phyloP scores from a whole-genome alignment of 2,888 invertebrate genomes.

The Baronia brevicornis region DNA sequence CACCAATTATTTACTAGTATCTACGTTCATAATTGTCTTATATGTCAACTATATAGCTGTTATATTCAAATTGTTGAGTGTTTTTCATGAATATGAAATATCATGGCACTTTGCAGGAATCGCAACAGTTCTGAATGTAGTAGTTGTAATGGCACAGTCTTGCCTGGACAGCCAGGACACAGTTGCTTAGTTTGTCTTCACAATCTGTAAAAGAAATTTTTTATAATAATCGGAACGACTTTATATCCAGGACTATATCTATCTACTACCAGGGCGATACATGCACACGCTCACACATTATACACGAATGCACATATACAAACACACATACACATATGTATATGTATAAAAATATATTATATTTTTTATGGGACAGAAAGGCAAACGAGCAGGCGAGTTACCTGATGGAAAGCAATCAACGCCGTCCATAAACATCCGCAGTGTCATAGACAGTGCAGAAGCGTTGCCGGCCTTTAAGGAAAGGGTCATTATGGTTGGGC shows the following conservation, averaged over 20 bases:
- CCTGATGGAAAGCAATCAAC: no score
- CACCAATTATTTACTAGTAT: constrained; percentile 41
- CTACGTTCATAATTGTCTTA: constrained; percentile 3
- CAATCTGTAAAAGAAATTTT: constrained; percentile 58
- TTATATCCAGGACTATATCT: no score
- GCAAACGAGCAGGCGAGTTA: no score
- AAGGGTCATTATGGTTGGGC: no score
- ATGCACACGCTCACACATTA: no score
- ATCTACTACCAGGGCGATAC: no score
- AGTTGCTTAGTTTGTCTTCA: constrained; percentile 84
- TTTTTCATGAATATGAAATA: constrained; percentile 15
- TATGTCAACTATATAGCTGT: constrained; percentile 1
- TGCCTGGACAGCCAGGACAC: constrained; percentile 88
- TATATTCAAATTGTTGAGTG: background rate
- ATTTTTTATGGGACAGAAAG: no score
- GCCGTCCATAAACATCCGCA: no score
- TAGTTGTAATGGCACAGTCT: constrained; percentile 90
- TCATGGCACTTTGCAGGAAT: constrained; percentile 75
- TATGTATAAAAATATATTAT: no score
- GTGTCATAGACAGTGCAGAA: no score
- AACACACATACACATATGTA: background rate
- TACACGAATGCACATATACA: no score
- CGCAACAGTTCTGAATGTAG: constrained; percentile 89
- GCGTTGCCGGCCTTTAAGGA: no score
- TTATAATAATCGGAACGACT: background rate